Evolutionary conservation across 2,888 invertebrate genomes (phyloP).

Genomic region (Xanthorhoe designata): DNA sequence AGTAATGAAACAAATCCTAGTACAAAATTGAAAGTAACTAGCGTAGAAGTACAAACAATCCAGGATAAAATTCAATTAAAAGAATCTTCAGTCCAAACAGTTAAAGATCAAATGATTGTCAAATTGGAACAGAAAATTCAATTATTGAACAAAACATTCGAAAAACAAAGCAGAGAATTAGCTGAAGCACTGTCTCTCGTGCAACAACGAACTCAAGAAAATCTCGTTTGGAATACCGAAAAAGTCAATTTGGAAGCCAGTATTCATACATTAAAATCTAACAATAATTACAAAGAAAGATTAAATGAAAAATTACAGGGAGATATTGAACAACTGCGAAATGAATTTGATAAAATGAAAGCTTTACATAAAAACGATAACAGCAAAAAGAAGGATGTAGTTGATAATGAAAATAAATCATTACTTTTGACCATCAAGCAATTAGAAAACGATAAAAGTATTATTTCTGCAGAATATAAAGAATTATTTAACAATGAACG

Average conservation of each 20-base stretch:
- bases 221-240: conserved; percentile 67
- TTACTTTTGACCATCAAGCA: conserved; percentile 70
- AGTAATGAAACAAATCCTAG: conserved; percentile 16
- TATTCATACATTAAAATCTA: conserved; percentile 60
- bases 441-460: conserved; percentile 75
- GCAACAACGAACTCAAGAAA: conserved; percentile 67
- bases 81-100: conserved; percentile 63
- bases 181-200: conserved; percentile 63
- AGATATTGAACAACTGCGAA: conserved; percentile 57
- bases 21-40: conserved; percentile 38
- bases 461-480: conserved; percentile 78
- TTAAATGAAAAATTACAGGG: conserved; percentile 55
- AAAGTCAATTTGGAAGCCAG: conserved; percentile 64
- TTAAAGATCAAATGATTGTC: conserved; percentile 49
- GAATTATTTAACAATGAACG: conserved; percentile 80
- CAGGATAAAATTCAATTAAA: conserved; percentile 42
- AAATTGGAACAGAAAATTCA: conserved; percentile 52
- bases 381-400: conserved; percentile 57
- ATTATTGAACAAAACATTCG: conserved; percentile 51
- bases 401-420: conserved; percentile 73
- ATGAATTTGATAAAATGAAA: conserved; percentile 56
- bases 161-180: conserved; percentile 64
- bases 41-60: conserved; percentile 62
- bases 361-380: conserved; percentile 51
- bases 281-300: conserved; percentile 63